A percentile compares a stretch with the other conserved stretches of the same genome.
These are phyloP conservation scores for Muricea muricata DNA, from an alignment of 92 coral and sea anemone genomes.

Conservation along the genomic window DNA sequence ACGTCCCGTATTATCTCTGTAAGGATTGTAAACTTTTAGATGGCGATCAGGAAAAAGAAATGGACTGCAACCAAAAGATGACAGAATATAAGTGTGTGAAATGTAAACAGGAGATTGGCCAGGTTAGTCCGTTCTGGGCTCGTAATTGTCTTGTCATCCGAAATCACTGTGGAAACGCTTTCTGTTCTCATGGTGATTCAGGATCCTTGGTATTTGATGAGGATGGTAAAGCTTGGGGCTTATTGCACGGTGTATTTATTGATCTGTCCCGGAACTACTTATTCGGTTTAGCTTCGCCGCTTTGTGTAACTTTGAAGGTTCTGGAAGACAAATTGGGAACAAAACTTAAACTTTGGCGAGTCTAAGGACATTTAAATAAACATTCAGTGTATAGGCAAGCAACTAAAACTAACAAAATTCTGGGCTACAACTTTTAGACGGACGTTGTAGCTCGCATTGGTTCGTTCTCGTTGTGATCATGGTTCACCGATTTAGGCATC, in stretches of 20 bases:
- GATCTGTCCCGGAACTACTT: not conserved
- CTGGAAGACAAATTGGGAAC: not conserved
- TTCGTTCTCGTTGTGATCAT: no score
- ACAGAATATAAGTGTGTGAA: not conserved
- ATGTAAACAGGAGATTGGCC: not conserved
- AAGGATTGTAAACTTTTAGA: not conserved
- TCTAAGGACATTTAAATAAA: no score
- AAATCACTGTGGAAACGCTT: not conserved
- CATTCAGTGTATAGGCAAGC: no score
- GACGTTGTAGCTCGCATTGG: no score
- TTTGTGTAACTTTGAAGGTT: not conserved
- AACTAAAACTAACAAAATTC: no score
- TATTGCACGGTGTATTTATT: not conserved
- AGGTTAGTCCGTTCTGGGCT: not conserved
- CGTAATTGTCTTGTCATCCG: not conserved
- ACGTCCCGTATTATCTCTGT: not conserved
- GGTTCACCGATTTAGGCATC: no score
- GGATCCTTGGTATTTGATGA: not conserved
- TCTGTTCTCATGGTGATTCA: not conserved
- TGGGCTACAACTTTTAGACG: no score
- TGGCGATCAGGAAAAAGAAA: not conserved
- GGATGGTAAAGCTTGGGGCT: not conserved
- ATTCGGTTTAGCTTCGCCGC: not conserved
- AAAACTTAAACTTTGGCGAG: not conserved
- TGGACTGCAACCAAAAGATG: no score